Base-by-base conservation (phyloP, 2,797 vertebrate species). In the Chloroceryle amazona region DNA sequence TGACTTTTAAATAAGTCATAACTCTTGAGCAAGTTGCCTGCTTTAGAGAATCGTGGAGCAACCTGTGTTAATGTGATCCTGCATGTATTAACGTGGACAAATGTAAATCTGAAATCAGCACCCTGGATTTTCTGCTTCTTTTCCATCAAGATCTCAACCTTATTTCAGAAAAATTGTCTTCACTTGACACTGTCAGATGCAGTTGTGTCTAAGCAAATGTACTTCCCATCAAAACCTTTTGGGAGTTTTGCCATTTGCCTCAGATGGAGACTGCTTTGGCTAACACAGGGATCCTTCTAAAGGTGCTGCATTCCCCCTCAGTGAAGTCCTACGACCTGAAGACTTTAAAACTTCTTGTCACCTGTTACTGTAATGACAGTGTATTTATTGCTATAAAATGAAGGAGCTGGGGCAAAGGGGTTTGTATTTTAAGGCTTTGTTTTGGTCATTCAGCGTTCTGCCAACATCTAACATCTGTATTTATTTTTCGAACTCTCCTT, bases 391-490 rank as follows among this genome's bases (percentile, higher is more conserved):
- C 81, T 91, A 68, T 94, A 74, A 76, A 96, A 78, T 92, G 81
- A 94, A 83, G 54, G 91, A 79, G 29, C 46, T 89, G 86, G 78
- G 90, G 41, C 65, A 65, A 29, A 25, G 68, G 78, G 41, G 63
- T 93, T 89, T 96, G 81, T 91, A 71, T 97, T 97, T 93, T 28
- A 72, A 95, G 95, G 80, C 29, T 91, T 95, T 96, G 89, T 93
- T 97, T 97, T 96, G 90, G 75, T 97, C 96, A 94, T 97, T 96
- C 90, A 89, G 42, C 0, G 1, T 96, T 96, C 94, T 98, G 97
- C 97, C 98, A 98, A 82, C 94, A 96, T 97, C 72, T 95, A 96
- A 98, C 98, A 98, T 98, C 98, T 98, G 97, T 97, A 97, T 98
- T 98, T 98, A 96, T 98, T 98, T 98, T 98, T 93, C 96, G 67